Percentiles rank a stretch among this genome's conserved stretches.
Conservation (phyloP, 2,113 vertebrate genomes). For the Lepisosteus osseus region DNA sequence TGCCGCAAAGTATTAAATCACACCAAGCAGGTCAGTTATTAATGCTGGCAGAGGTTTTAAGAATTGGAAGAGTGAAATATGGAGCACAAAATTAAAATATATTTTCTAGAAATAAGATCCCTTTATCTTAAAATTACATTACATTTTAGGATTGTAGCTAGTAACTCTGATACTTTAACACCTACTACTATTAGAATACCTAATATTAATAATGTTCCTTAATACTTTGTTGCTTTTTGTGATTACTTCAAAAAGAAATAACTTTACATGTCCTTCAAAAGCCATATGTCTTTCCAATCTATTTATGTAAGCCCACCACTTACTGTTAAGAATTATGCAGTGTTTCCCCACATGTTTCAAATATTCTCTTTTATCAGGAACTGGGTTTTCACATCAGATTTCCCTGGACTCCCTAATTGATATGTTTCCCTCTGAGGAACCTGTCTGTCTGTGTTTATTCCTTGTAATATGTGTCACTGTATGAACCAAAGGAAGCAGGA, state of each 20-base stretch:
- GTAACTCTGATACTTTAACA: neutral
- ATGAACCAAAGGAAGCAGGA: neutral
- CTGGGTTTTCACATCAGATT: constrained; percentile 3
- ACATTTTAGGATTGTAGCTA: neutral
- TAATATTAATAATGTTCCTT: no score
- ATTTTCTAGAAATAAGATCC: neutral
- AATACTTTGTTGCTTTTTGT: neutral
- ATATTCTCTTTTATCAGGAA: constrained; percentile 6
- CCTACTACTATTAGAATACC: neutral
- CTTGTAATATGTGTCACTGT: constrained; percentile 6
- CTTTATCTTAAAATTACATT: no score
- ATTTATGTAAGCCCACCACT: neutral
- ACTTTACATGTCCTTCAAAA: constrained; percentile 2
- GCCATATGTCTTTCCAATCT: neutral
- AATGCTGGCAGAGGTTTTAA: neutral
- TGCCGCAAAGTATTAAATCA: neutral
- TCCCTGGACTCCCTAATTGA: constrained; percentile 7
- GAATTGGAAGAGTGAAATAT: neutral
- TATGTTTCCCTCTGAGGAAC: constrained; percentile 11
- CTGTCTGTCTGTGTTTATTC: constrained; percentile 12
- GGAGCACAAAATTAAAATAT: neutral
- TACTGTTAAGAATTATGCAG: neutral
- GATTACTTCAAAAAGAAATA: neutral
- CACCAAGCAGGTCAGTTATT: neutral
- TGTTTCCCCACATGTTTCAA: neutral